These are phyloP conservation scores for Enteromius unitaeniatus DNA, from an alignment of 2,797 vertebrate species.

Conservation along the genomic window DNA sequence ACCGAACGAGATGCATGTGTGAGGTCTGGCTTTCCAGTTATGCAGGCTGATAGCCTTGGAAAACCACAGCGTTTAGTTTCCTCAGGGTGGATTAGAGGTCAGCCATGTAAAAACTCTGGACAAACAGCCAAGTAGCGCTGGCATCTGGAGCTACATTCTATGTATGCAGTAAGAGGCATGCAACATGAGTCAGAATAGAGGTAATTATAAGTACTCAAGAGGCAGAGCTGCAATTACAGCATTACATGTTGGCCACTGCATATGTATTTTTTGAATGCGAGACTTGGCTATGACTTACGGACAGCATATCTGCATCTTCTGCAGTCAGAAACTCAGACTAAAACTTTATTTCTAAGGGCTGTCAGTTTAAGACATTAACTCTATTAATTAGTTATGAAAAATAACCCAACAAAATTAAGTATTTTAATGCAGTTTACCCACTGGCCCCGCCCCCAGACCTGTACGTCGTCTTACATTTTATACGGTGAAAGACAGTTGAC, in stretches of 20 bases:
- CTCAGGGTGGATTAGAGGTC: constrained; percentile 41
- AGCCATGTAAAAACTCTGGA: constrained; percentile 32
- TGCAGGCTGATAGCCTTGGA: constrained; percentile 16
- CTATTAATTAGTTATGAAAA: too few relatives aligned
- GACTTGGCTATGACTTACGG: constrained; percentile 3
- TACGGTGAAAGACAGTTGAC: neutral
- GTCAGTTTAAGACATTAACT: too few relatives aligned
- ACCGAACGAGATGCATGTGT: neutral
- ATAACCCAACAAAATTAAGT: too few relatives aligned
- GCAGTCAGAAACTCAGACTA: neutral
- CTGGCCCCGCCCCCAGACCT: too few relatives aligned
- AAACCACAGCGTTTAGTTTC: neutral
- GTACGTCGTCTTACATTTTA: too few relatives aligned
- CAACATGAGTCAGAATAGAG: constrained; percentile 20
- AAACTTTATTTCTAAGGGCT: too few relatives aligned
- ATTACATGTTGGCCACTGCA: constrained; percentile 2
- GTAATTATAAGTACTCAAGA: constrained; percentile 12
- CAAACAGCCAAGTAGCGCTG: constrained; percentile 28
- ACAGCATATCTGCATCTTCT: constrained; percentile 6
- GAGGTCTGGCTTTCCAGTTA: constrained; percentile 5
- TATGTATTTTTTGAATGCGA: neutral
- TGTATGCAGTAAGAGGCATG: constrained; percentile 7
- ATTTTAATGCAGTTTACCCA: too few relatives aligned
- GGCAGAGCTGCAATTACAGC: constrained; percentile 21
- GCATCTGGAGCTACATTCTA: constrained; percentile 26